These are phyloP conservation scores for Microchirus variegatus DNA, from an alignment of 2,797 vertebrate genomes.

Conservation along the genomic window DNA sequence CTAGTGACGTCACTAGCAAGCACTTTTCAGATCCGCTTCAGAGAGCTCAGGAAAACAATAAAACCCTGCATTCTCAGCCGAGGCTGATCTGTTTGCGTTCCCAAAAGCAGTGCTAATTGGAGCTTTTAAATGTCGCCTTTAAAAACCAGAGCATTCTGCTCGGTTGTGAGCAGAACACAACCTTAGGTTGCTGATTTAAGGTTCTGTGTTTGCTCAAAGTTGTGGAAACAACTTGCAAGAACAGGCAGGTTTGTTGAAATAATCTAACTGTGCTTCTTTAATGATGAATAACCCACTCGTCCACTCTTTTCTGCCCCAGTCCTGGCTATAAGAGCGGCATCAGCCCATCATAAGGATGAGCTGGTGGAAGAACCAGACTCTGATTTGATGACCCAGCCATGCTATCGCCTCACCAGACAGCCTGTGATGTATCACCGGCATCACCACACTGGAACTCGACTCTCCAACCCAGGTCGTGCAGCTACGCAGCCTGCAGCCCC, in stretches of 20 bases:
- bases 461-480: slow-evolving; percentile 13
- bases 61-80: no score
- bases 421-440: slow-evolving; percentile 82
- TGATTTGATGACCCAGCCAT: slow-evolving; percentile 64
- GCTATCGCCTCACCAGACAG: slow-evolving; percentile 85
- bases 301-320: slow-evolving; percentile 58
- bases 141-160: no score
- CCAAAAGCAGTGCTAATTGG: no score
- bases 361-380: slow-evolving; percentile 32
- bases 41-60: no score
- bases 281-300: slow-evolving; percentile 18
- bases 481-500: slow-evolving; percentile 13
- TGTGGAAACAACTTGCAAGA: background rate
- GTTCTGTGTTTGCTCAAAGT: background rate
- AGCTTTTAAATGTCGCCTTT: no score
- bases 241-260: background rate
- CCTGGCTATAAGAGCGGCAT: slow-evolving; percentile 76
- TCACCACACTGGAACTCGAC: slow-evolving; percentile 52
- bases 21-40: no score
- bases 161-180: no score
- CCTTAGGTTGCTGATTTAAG: no score
- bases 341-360: slow-evolving; percentile 32
- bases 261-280: background rate
- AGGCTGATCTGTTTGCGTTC: no score
- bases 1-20: no score